These are phyloP conservation scores for Caenorhabditis panamensis DNA, from an alignment of 2,888 invertebrate species.

Conservation along the genomic window DNA sequence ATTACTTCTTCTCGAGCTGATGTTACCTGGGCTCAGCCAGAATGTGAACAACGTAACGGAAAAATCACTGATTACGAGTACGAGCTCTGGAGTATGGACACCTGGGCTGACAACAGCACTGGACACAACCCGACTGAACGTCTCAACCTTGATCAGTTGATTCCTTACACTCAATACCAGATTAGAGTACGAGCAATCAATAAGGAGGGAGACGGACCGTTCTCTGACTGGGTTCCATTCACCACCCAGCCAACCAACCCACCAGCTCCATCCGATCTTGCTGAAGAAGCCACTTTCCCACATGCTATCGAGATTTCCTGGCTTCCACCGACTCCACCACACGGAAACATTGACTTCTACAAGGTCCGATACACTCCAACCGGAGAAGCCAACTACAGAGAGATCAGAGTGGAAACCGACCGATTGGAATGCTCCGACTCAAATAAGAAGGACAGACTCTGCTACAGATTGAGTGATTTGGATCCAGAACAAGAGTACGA, in stretches of 20 bases:
- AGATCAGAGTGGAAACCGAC: slow-evolving; percentile 76
- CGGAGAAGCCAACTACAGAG: slow-evolving; percentile 75
- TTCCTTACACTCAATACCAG: slow-evolving; percentile 80
- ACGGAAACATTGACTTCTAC: slow-evolving; percentile 81
- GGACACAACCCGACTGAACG: slow-evolving; percentile 71
- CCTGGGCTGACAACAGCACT: slow-evolving; percentile 78
- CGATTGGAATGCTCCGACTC: slow-evolving; percentile 79
- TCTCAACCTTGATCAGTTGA: slow-evolving; percentile 77
- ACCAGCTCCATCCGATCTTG: slow-evolving; percentile 78
- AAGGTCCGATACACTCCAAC: slow-evolving; percentile 79
- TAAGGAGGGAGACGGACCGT: slow-evolving; percentile 80
- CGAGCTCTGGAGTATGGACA: slow-evolving; percentile 77
- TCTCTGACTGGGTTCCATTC: slow-evolving; percentile 78
- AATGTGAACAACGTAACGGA: slow-evolving; percentile 80
- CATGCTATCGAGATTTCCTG: slow-evolving; percentile 81
- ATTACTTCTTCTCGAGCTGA: slow-evolving; percentile 75
- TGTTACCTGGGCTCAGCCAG: slow-evolving; percentile 80
- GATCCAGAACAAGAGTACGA: slow-evolving; percentile 81
- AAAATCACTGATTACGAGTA: slow-evolving; percentile 80
- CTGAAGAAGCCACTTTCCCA: slow-evolving; percentile 77
- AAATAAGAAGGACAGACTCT: slow-evolving; percentile 78
- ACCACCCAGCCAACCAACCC: slow-evolving; percentile 78
- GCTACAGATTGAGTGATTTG: slow-evolving; percentile 80
- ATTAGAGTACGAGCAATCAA: slow-evolving; percentile 80
- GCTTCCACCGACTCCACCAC: slow-evolving; percentile 80